Base-by-base conservation (phyloP, 2,113 vertebrate species). In the Ascaphus truei region DNA sequence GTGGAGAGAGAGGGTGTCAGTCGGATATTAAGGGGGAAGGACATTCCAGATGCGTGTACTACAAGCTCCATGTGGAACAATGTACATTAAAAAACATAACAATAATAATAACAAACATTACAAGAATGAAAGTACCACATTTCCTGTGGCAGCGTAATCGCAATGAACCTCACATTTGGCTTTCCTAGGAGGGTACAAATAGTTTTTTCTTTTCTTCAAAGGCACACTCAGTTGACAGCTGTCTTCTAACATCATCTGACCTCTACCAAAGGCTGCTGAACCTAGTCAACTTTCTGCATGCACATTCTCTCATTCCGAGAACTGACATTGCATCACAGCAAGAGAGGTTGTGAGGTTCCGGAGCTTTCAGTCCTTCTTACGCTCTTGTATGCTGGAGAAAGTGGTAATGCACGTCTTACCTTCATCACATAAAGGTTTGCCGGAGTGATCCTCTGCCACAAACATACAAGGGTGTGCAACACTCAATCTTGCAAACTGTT, bases 231-330 rank as follows among this genome's bases (percentile, higher is more conserved):
- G 11, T 58, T 68, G 66, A 68, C 66, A 68, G 66, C 66, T 68
- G 66, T 68, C 66, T 59, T 50, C 66, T 23, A 53, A 20, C 30
- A 68, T 68, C 31, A 50, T 59, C 43, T 59, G 66, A 57, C 66
- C 66, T 59, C 55, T 25, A 48, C 59, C 53, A 68, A 53, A 68
- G 41, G 34, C 53, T 12, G 41, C 22, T 68, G 52, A 68, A 47
- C 39, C 27, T 4, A 27, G 52, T 18, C 65, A 20, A 22, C 31
- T 56, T 55, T 39, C 34, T 53, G 18, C 51, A 43, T 66, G 51
- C 27, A n/a, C n/a, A 67, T 29, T 16, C 41, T 68, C n/a, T 23
- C 33, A n/a, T 43, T 48, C 41, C 37, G 48, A 41, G 53, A 48
- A 58, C 23, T 58, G 53, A 68, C 53, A 58, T 5, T 29, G 64